A percentile compares a stretch with the other conserved stretches of the same genome.
Evolutionary conservation across 2,113 vertebrate species (phyloP).

Genomic region (Oryzias javanicus): DNA sequence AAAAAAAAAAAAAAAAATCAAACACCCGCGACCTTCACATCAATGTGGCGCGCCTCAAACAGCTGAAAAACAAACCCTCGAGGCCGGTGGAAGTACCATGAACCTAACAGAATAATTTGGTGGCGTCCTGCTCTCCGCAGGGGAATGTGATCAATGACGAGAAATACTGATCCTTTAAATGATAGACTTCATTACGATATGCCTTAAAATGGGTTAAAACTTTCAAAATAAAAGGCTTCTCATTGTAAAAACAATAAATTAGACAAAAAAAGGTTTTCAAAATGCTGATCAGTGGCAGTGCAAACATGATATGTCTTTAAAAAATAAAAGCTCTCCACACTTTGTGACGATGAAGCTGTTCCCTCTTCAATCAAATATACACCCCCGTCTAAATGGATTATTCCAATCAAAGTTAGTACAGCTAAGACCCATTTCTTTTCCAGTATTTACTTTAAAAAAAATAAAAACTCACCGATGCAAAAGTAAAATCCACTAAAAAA

Average conservation of each 20-base stretch:
- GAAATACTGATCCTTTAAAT: no score
- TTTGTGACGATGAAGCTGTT: constrained; percentile 64
- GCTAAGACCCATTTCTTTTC: constrained; percentile 64
- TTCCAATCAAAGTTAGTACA: constrained; percentile 68
- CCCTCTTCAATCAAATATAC: constrained; percentile 35
- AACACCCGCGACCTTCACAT: constrained; percentile 77
- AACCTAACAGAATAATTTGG: constrained; percentile 26
- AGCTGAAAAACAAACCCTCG: constrained; percentile 15
- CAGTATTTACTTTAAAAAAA: constrained; percentile 35
- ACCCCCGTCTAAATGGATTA: constrained; percentile 43
- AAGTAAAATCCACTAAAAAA: constrained; percentile 57
- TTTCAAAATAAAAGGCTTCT: constrained; percentile 31
- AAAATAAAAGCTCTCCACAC: constrained; percentile 24
- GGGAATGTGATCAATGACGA: constrained; percentile 28
- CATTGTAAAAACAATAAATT: constrained; percentile 65
- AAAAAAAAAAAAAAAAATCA: constrained; percentile 49
- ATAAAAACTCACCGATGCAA: constrained; percentile 49
- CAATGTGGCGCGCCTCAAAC: constrained; percentile 40
- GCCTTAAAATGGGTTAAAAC: constrained; percentile 16
- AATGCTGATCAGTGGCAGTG: constrained; percentile 58
- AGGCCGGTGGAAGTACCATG: constrained; percentile 64
- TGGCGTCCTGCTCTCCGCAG: constrained; percentile 23
- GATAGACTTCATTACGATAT: no score
- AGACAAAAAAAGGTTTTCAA: constrained; percentile 41
- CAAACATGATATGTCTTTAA: constrained; percentile 51